Evolutionary conservation across 2,797 vertebrate genomes (phyloP).

Genomic region (Passerculus sandwichensis): DNA sequence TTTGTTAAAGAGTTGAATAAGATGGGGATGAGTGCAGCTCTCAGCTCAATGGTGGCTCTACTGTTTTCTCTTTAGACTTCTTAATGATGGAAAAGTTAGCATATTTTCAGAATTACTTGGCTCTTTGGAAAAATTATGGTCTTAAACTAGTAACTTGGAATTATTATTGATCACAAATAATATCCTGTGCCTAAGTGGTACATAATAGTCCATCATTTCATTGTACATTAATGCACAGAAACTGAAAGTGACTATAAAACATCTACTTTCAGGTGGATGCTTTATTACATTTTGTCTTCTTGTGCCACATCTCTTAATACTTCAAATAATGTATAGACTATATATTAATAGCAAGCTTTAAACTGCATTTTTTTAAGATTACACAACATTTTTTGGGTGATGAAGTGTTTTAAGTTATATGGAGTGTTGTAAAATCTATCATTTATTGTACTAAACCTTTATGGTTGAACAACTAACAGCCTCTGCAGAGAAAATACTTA

Average conservation of each 20-base stretch:
- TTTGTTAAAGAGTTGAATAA: neutral
- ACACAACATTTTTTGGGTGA: slow-evolving; percentile 69
- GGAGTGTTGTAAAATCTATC: slow-evolving; percentile 71
- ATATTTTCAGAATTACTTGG: neutral
- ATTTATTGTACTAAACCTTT: slow-evolving; percentile 72
- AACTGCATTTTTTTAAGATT: slow-evolving; percentile 67
- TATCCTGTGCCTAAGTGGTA: slow-evolving; percentile 46
- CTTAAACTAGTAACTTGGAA: slow-evolving; percentile 18
- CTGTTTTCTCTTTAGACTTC: neutral
- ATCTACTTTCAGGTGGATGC: slow-evolving; percentile 20
- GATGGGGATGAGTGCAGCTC: neutral
- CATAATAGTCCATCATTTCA: slow-evolving; percentile 32
- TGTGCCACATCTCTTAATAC: slow-evolving; percentile 50
- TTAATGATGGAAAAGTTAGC: neutral
- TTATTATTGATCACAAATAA: slow-evolving; percentile 69
- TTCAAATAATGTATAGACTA: slow-evolving; percentile 59
- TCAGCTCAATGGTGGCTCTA: neutral
- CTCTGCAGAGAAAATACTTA: slow-evolving; percentile 47
- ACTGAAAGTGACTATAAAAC: slow-evolving; percentile 57
- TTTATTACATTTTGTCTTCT: slow-evolving; percentile 35
- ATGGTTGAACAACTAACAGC: slow-evolving; percentile 60
- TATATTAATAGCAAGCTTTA: slow-evolving; percentile 73
- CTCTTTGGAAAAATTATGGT: neutral
- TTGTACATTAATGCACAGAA: neutral
- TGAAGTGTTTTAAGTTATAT: slow-evolving; percentile 71